Base-by-base conservation (phyloP, 2,113 vertebrate species). In the Anolis sagrei region DNA sequence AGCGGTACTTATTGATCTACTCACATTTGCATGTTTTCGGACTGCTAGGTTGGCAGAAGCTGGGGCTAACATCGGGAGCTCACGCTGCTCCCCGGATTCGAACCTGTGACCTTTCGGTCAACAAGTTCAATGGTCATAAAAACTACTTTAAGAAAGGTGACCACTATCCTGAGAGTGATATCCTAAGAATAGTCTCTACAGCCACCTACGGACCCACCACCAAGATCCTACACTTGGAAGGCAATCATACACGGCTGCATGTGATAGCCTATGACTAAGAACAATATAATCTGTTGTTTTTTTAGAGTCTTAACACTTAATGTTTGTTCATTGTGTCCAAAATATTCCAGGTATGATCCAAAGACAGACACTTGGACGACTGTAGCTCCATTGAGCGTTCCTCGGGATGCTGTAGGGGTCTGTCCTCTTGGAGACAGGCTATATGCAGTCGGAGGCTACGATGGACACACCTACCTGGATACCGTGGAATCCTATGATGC, bases 301-400 rank as follows among this genome's bases (percentile, higher is more conserved):
- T 34, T 58, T 77, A 1, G 19, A 2, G 68, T 16, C 7, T n/a
- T 29, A 34, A 39, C 18, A 5, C 7, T n/a, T 34, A 34, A 25
- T 49, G 10, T 54, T 51, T 64, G 54, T 73, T 89, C 21, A 89
- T 2, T 8, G 84, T 14, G 68, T 75, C 29, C 58, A 66, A 89
- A 77, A 2, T 7, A 64, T 81, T 85, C 79, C 89, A 99, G 98
- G 95, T 99, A 99, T 89, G 98, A 99, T 86, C 98, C 98, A 87
- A 99, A 99, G 95, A 97, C 96, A 0, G 98, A 99, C 51, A 97
- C 97, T 0, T 99, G 99, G 99, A 98, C 98, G 58, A 98, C 97
- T 0, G 97, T 98, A 88, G 97, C 98, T 2, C 97, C 98, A 1
- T 95, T 99, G 92, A 97, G 97, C 1, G 94, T 99, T 32, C 96